phyloP scores from a whole-genome alignment of 2,888 invertebrate species.

The Patella pellucida region DNA sequence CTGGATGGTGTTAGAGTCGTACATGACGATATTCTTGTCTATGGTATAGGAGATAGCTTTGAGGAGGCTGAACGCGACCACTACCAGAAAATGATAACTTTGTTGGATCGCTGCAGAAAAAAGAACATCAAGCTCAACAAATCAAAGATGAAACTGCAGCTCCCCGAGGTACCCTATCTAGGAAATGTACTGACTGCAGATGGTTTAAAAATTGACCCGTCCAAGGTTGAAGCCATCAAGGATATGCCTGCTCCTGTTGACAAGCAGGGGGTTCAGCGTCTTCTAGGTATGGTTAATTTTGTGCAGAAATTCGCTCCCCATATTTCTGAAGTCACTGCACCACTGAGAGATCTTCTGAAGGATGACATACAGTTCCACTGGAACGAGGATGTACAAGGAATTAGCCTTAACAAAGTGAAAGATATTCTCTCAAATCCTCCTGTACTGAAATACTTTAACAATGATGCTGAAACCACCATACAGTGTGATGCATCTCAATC shows the following conservation, averaged over 20 bases:
- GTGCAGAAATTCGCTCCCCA: slow-evolving; percentile 34
- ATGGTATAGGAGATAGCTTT: slow-evolving; percentile 29
- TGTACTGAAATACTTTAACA: slow-evolving; percentile 32
- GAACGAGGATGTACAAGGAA: slow-evolving; percentile 26
- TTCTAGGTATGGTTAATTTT: slow-evolving; percentile 33
- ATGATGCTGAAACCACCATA: slow-evolving; percentile 15
- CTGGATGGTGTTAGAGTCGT: slow-evolving; percentile 27
- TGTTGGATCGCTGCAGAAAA: slow-evolving; percentile 26
- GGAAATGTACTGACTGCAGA: slow-evolving; percentile 28
- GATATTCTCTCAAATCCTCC: slow-evolving; percentile 26
- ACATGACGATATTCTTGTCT: slow-evolving; percentile 33
- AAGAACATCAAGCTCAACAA: slow-evolving; percentile 29
- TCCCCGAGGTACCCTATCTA: slow-evolving; percentile 26
- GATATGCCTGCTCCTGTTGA: slow-evolving; percentile 33
- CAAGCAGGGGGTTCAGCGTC: slow-evolving; percentile 27
- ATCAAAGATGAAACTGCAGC: slow-evolving; percentile 26
- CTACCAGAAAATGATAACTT: slow-evolving; percentile 22
- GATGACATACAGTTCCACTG: slow-evolving; percentile 26
- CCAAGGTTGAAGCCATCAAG: slow-evolving; percentile 29
- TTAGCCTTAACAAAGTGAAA: slow-evolving; percentile 24
- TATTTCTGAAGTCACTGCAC: slow-evolving; percentile 28
- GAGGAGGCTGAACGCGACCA: slow-evolving; percentile 28
- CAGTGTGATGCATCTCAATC: slow-evolving; percentile 33
- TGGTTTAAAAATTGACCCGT: slow-evolving; percentile 31
- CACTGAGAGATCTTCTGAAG: slow-evolving; percentile 29